Conservation (phyloP, 1,140 invertebrate species). For the Agraylea sexmaculata region DNA sequence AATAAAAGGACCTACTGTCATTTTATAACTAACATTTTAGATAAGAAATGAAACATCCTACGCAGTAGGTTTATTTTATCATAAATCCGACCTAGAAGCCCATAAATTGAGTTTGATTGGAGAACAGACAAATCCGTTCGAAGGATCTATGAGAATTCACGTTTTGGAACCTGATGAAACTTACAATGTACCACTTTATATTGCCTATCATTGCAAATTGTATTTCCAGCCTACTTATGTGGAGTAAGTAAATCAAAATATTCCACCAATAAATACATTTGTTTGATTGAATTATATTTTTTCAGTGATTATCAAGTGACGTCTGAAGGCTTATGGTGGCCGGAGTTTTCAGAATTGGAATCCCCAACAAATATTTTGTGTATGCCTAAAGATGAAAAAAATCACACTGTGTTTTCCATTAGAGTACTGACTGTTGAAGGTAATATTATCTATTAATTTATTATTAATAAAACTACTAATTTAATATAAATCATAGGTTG, state of each 20-base stretch:
- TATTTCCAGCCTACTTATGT: conserved; percentile 60
- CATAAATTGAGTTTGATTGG: conserved; percentile 48
- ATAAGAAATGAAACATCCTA: conserved; percentile 68
- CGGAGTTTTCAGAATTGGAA: conserved; percentile 56
- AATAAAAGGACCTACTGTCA: not conserved
- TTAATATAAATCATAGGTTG: conserved; percentile 13
- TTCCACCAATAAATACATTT: not conserved
- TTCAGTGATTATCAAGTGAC: conserved; percentile 54
- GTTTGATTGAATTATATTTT: conserved; percentile 16
- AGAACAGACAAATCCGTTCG: conserved; percentile 61
- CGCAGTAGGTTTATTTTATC: conserved; percentile 60
- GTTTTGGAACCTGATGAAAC: conserved; percentile 61
- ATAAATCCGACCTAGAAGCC: conserved; percentile 54
- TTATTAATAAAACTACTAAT: conserved; percentile 6
- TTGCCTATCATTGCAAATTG: conserved; percentile 70
- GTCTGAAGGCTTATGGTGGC: conserved; percentile 66
- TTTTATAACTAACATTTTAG: conserved; percentile 31
- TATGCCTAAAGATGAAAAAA: conserved; percentile 43
- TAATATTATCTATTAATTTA: conserved; percentile 20
- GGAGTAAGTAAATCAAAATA: conserved; percentile 42
- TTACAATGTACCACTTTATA: conserved; percentile 63
- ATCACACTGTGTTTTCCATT: conserved; percentile 49
- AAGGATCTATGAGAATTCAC: conserved; percentile 57
- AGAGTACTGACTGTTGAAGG: conserved; percentile 42
- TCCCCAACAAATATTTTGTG: conserved; percentile 49